Conservation (phyloP, 2,113 vertebrate species). For the Taurulus bubalis region DNA sequence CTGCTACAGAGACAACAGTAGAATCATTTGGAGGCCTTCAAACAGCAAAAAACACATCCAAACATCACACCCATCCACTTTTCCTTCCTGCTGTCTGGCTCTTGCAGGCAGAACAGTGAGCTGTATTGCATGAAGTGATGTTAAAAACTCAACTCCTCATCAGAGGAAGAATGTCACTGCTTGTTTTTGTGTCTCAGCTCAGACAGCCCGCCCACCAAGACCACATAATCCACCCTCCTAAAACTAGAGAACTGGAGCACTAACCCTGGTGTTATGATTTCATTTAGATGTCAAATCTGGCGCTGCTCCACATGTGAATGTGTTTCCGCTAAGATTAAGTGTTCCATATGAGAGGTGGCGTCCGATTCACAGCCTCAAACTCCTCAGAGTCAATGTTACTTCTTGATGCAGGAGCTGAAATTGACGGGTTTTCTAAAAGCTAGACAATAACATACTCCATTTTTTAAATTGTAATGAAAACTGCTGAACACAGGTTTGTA, state of each 20-base stretch:
- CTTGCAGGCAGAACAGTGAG: conserved; percentile 10
- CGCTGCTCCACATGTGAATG: conserved; percentile 2
- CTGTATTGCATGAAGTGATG: not conserved
- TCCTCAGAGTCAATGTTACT: not conserved
- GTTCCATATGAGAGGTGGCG: not conserved
- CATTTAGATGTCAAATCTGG: conserved; percentile 8
- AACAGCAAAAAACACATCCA: conserved; percentile 9
- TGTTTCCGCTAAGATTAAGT: not conserved
- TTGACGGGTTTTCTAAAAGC: not conserved
- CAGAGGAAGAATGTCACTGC: conserved; percentile 25
- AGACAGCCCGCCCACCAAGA: conserved; percentile 28
- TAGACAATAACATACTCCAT: not conserved
- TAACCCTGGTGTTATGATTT: conserved; percentile 42
- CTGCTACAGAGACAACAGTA: not conserved
- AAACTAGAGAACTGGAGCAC: conserved; percentile 40
- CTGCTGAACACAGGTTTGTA: not conserved
- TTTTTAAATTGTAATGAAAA: not conserved
- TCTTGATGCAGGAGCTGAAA: not conserved
- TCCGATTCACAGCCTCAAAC: not conserved
- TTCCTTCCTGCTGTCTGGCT: not conserved
- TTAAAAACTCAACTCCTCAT: conserved; percentile 12
- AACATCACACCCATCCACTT: not conserved
- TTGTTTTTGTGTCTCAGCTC: conserved; percentile 33
- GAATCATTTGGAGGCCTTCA: conserved; percentile 28
- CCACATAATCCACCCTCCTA: conserved; percentile 43